Evolutionary conservation across 2,888 invertebrate species (phyloP).

Genomic region (Sarcophaga variegata): DNA sequence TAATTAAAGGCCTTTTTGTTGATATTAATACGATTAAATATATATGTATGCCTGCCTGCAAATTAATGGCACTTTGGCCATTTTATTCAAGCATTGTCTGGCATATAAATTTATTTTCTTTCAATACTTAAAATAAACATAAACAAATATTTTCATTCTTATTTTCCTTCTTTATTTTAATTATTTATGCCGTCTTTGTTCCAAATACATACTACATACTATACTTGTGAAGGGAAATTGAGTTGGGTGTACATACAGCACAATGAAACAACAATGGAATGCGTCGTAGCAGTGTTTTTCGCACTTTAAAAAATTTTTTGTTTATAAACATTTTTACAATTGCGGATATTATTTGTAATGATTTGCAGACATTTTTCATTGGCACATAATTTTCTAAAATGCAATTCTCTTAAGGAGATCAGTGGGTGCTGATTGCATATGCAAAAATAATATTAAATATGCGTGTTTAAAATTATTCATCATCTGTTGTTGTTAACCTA

Average conservation of each 20-base stretch:
- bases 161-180: too few species aligned
- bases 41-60: not conserved
- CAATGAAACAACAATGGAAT: not conserved
- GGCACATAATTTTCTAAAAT: too few species aligned
- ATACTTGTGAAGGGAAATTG: not conserved
- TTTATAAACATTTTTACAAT: too few species aligned
- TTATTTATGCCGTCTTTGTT: slow-evolving; percentile 35
- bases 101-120: not conserved
- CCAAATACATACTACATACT: slow-evolving; percentile 16
- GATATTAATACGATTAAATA: not conserved
- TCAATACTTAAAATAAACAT: not conserved
- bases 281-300: not conserved
- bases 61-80: not conserved
- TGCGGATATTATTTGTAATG: too few species aligned
- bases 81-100: not conserved
- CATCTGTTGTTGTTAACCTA: not conserved
- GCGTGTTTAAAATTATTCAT: too few species aligned
- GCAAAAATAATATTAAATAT: too few species aligned
- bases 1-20: not conserved
- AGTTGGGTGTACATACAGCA: not conserved
- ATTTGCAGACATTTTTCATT: too few species aligned
- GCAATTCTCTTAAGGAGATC: too few species aligned
- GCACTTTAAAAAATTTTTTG: too few species aligned
- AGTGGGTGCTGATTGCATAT: too few species aligned
- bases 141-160: not conserved